Percentiles rank a stretch among this genome's conserved stretches.
Evolutionary conservation across 2,113 vertebrate genomes (phyloP).

Genomic region (Monopterus albus): DNA sequence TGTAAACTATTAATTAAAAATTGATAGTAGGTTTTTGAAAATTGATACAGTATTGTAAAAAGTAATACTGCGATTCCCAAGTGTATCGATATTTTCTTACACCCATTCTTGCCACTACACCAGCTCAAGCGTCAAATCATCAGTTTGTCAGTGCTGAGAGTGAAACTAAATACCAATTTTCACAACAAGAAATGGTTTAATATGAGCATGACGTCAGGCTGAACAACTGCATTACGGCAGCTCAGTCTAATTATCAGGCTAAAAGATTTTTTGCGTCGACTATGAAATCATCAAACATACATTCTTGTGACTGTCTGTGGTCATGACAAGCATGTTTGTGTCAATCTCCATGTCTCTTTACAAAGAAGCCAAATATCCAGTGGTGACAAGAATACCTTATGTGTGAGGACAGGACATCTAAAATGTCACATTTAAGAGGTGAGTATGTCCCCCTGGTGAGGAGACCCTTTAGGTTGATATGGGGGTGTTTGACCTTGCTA

Average conservation of each 20-base stretch:
- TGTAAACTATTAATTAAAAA: too few relatives aligned
- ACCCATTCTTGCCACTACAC: too few relatives aligned
- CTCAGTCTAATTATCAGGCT: too few relatives aligned
- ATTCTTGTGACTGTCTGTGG: not conserved
- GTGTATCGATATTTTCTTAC: too few relatives aligned
- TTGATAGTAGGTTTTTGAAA: too few relatives aligned
- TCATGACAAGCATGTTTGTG: not conserved
- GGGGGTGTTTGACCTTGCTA: constrained; percentile 43
- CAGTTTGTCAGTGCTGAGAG: too few relatives aligned
- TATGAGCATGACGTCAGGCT: not conserved
- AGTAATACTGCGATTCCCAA: too few relatives aligned
- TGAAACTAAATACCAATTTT: not conserved
- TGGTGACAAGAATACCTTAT: constrained; percentile 9
- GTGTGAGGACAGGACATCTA: constrained; percentile 8
- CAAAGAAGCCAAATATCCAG: constrained; percentile 16
- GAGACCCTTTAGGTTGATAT: not conserved
- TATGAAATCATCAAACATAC: too few relatives aligned
- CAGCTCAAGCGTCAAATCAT: not conserved
- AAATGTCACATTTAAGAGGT: constrained; percentile 15
- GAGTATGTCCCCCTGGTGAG: constrained; percentile 6
- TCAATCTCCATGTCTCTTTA: constrained; percentile 11
- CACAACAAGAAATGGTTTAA: not conserved
- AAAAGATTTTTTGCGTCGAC: too few relatives aligned
- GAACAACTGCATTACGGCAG: not conserved
- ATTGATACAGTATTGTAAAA: too few relatives aligned